Evolutionary conservation across 1,140 invertebrate species (phyloP), one percentile per base, ranked within the genome.

Genomic region (Artemia franciscana): DNA sequence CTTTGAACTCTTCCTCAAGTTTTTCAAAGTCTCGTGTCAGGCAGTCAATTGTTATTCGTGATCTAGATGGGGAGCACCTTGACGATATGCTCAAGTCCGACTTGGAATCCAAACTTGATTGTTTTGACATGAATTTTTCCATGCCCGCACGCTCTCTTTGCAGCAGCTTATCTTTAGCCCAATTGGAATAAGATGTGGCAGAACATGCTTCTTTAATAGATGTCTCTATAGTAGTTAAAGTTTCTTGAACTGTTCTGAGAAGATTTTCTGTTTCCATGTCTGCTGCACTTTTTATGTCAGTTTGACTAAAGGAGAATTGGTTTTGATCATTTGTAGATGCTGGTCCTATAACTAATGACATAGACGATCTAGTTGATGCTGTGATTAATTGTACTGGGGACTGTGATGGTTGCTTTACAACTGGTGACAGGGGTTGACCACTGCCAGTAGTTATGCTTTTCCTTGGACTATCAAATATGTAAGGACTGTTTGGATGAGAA

Each of bases 401-500:
- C 39, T 51, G 39, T 18, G 39, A 51, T 51, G 39, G 39, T 3
- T 51, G 39, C 12, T 51, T 51, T 51, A 18, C 21, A 18, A 51
- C 21, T 51, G 39, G 39, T 12, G 39, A 18, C 21, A 51, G 39
- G 2, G 39, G 39, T 18, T 15, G 21, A 51, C 39, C 39, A 12
- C 12, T 12, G 12, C 39, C 39, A 18, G 39, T 51, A 18, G 62
- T 26, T 26, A 63, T 63, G 7, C 56, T 59, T n/a, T 60, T 51
- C 18, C 76, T 74, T 57, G 79, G 72, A 59, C 79, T 78, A 67
- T 87, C 84, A 67, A 87, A 83, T 18, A 83, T 74, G 68, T 88
- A 88, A 59, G 86, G 86, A 24, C 84, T 87, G 69, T 88, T 83
- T 0, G 85, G 84, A 72, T 87, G 85, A 66, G 86, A 85, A 63